Conservation (phyloP, 30 jellyfish, hydroid and myxozoan species). For the Aurelia coerulea region DNA sequence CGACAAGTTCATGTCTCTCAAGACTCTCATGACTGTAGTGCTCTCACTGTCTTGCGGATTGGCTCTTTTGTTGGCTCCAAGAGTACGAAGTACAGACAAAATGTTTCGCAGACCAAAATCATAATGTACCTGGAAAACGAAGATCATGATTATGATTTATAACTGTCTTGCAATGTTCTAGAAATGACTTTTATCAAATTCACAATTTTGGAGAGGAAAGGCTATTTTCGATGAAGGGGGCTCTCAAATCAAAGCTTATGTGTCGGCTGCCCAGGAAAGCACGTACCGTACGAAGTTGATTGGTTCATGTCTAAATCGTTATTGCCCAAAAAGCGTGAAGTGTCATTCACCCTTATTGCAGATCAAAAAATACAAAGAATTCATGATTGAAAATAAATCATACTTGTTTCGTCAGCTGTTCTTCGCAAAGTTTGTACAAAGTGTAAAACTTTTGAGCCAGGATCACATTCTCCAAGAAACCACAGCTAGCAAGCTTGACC, state of each 20-base stretch:
- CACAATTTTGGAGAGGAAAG: too few relatives aligned
- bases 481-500: constrained; percentile 97
- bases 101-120: constrained; percentile 97
- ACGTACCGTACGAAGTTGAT: too few relatives aligned
- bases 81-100: constrained; percentile 93
- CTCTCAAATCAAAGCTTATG: too few relatives aligned
- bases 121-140: constrained; percentile 81
- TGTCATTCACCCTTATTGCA: too few relatives aligned
- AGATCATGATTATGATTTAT: too few relatives aligned
- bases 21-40: constrained; percentile 95
- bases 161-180: too few relatives aligned
- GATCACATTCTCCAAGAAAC: constrained; percentile 91
- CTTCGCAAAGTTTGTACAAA: constrained; percentile 93
- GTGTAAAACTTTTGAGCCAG: constrained; percentile 97
- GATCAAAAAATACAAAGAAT: too few relatives aligned
- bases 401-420: constrained; percentile 97
- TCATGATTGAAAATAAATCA: neutral
- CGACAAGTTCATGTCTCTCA: constrained; percentile 96
- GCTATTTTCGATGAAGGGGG: too few relatives aligned
- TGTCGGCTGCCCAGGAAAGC: too few relatives aligned
- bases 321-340: too few relatives aligned
- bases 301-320: too few relatives aligned
- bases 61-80: constrained; percentile 92
- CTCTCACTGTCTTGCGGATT: constrained; percentile 98
- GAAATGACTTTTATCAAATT: too few relatives aligned